phyloP scores from a whole-genome alignment of 2,797 vertebrate genomes.

The Pangasius djambal region DNA sequence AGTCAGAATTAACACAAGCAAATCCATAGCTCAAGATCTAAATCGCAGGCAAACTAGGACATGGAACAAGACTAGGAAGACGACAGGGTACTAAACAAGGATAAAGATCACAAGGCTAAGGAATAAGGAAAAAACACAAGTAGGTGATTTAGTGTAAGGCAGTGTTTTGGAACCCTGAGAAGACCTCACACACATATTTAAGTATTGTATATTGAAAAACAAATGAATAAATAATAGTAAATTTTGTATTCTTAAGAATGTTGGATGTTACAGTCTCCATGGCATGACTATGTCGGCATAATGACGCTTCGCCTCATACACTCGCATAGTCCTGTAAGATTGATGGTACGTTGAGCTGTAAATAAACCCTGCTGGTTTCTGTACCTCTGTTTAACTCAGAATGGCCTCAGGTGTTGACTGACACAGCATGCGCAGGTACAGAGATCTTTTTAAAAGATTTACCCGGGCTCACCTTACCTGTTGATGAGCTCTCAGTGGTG shows the following conservation, averaged over 20 bases:
- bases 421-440: slow-evolving; percentile 1
- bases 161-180: background rate
- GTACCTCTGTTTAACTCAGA: background rate
- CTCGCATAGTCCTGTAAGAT: background rate
- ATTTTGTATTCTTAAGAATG: no score
- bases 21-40: background rate
- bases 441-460: background rate
- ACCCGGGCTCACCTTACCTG: background rate
- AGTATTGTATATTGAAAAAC: background rate
- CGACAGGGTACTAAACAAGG: background rate
- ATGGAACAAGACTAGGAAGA: background rate
- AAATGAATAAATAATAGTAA: background rate
- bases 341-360: background rate
- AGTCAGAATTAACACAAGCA: background rate
- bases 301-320: background rate
- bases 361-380: background rate
- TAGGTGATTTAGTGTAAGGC: background rate
- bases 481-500: background rate
- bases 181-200: background rate
- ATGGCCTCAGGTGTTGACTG: slow-evolving; percentile 8
- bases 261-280: background rate
- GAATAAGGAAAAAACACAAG: background rate
- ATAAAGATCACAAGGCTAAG: background rate
- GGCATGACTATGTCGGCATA: background rate
- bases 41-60: background rate